Evolutionary conservation across 2,113 vertebrate species (phyloP), one percentile per base, ranked within the genome.

Genomic region (Gila orcuttii): DNA sequence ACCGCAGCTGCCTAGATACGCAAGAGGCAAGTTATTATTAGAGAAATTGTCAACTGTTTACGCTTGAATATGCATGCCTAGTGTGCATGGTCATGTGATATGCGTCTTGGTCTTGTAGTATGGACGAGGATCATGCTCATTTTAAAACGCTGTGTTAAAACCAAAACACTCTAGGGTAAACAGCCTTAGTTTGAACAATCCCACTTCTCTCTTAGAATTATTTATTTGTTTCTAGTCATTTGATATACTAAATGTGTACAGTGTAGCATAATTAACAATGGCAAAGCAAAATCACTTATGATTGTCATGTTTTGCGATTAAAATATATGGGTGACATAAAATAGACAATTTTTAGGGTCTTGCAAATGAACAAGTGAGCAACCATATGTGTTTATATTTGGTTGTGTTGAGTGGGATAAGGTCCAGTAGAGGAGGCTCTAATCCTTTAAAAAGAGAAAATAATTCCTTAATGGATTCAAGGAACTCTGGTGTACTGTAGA

Each of bases 401-500:
- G 45, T 47, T 60, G 50, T 60, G 19, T 79, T n/a, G 6, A 64
- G 23, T 66, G 39, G 60, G 66, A 11, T 50, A 33, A 7, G 28
- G 25, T 52, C 79, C 79, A 82, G 79, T 52, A 68, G 62, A 82
- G 79, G 79, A 82, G 62, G 79, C 79, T 82, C 79, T 82, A 50
- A 82, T 42, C 19, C 79, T 68, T 82, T 52, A 52, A 68, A 66
- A 28, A 23, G 19, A 33, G 6, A 31, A 52, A 50, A 36, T 10
- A 4, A 25, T 10, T 69, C 19, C 19, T n/a, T 82, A 68, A 19
- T 80, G 42, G 60, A 64, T 81, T 8, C 4, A 31, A 28, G 5
- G 50, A 21, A 23, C 15, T 50, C n/a, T 33, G 2, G 33, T 66
- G n/a, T 31, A 31, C n/a, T 55, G 47, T 55, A 19, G 7, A 62